Evolutionary conservation across 2,797 vertebrate species (phyloP).

Genomic region (Cygnus olor): DNA sequence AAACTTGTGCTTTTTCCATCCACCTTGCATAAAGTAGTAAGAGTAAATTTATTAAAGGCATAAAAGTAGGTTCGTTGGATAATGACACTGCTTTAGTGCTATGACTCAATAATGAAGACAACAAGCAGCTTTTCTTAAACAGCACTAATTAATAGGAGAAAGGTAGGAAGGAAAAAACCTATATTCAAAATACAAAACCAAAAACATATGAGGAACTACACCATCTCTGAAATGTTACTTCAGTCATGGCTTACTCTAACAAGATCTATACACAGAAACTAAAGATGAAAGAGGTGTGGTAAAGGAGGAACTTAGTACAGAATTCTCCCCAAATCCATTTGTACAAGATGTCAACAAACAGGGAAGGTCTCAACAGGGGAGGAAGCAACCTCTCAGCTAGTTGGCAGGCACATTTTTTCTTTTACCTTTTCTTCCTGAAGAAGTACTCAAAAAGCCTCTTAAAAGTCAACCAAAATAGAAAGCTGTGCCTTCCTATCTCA

Average conservation of each 20-base stretch:
- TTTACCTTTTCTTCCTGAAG: neutral
- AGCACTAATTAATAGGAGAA: conserved; percentile 4
- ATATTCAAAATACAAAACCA: neutral
- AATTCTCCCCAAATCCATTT: neutral
- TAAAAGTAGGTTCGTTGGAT: neutral
- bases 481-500: neutral
- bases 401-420: neutral
- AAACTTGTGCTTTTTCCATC: neutral
- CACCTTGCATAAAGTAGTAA: neutral
- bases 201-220: conserved; percentile 9
- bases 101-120: conserved; percentile 34
- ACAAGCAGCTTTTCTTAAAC: conserved; percentile 35
- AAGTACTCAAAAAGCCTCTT: conserved; percentile 1
- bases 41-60: conserved; percentile 10
- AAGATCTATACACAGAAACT: neutral
- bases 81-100: conserved; percentile 35
- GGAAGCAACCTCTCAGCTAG: neutral
- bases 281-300: neutral
- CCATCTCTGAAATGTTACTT: conserved; percentile 14
- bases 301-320: neutral
- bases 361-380: neutral
- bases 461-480: neutral
- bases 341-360: neutral
- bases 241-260: neutral
- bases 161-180: neutral